phyloP scores from a whole-genome alignment of 2,888 invertebrate species.

The Lottia scabra region DNA sequence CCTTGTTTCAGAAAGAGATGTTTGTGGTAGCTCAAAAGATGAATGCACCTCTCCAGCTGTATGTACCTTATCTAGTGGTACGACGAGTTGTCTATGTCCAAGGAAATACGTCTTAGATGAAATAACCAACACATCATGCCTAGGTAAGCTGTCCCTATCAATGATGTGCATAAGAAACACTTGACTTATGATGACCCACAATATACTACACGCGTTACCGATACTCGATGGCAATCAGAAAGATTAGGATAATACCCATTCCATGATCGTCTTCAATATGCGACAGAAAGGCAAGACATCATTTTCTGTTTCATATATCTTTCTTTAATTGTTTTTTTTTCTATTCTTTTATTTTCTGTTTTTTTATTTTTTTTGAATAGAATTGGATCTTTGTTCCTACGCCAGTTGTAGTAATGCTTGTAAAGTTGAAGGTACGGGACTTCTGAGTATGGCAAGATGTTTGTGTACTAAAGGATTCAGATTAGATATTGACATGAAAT shows the following conservation, averaged over 20 bases:
- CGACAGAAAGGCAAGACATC: no score
- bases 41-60: neutral
- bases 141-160: neutral
- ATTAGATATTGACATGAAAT: neutral
- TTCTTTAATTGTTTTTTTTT: no score
- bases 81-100: neutral
- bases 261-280: no score
- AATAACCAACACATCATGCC: neutral
- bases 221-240: no score
- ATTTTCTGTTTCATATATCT: no score
- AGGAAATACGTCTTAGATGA: neutral
- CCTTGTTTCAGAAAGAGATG: neutral
- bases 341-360: neutral
- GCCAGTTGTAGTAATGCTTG: neutral
- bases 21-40: neutral
- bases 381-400: neutral
- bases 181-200: no score
- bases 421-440: neutral
- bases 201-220: no score
- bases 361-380: neutral
- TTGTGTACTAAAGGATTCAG: neutral
- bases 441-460: neutral
- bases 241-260: no score
- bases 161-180: no score
- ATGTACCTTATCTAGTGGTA: neutral